phyloP scores from a whole-genome alignment of 92 coral and sea anemone species.

The Isaurus tuberculatus region DNA sequence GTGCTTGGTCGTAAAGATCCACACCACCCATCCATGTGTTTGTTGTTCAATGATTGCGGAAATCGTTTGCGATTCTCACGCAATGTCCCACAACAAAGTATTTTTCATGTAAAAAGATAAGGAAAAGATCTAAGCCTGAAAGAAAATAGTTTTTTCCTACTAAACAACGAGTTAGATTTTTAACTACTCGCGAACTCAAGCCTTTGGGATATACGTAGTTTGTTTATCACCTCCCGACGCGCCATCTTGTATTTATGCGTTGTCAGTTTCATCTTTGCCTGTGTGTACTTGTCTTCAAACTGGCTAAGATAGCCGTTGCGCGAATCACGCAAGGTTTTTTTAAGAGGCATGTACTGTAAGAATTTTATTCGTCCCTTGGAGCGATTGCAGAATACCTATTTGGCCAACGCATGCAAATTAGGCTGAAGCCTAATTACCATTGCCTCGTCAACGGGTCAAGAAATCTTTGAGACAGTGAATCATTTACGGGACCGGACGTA shows the following conservation, averaged over 20 bases:
- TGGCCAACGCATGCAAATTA: no score
- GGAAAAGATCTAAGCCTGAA: neutral
- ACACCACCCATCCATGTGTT: conserved; percentile 40
- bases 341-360: no score
- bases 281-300: conserved; percentile 58
- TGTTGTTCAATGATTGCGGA: conserved; percentile 45
- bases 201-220: neutral
- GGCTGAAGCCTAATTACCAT: no score
- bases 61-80: conserved; percentile 40
- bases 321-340: neutral
- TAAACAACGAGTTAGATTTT: conserved; percentile 23
- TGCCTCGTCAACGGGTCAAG: neutral
- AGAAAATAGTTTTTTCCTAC: conserved; percentile 30
- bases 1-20: conserved; percentile 41
- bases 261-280: conserved; percentile 4
- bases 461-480: neutral
- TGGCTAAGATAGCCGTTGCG: conserved; percentile 16
- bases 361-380: no score
- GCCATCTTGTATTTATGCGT: neutral
- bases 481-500: neutral
- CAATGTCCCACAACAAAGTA: neutral
- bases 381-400: no score
- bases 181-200: conserved; percentile 15
- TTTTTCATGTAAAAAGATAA: conserved; percentile 1
- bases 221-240: neutral